Percentiles rank a stretch among this genome's conserved stretches.
These are phyloP conservation scores for Formicarius rufipectus DNA, from an alignment of 2,113 vertebrate genomes.

Conservation along the genomic window DNA sequence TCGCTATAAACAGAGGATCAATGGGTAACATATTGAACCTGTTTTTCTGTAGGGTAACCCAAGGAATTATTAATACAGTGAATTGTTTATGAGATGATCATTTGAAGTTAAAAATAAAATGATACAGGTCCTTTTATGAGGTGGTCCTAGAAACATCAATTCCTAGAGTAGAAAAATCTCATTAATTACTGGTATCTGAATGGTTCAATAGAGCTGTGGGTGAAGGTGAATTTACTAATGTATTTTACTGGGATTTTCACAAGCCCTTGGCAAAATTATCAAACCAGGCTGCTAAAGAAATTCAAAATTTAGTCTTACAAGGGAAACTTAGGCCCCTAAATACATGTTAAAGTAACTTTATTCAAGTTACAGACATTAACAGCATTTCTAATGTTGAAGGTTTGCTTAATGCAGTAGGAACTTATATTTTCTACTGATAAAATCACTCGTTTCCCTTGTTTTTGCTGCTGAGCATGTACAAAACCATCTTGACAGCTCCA, in stretches of 20 bases:
- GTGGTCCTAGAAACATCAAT: background rate
- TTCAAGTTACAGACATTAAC: background rate
- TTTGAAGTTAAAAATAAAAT: background rate
- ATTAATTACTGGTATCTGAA: background rate
- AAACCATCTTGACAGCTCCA: constrained; percentile 59
- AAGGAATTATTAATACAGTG: background rate
- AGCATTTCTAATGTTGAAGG: constrained; percentile 1
- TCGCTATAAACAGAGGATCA: background rate
- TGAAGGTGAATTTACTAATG: background rate
- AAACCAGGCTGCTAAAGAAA: background rate
- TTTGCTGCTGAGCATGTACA: constrained; percentile 30
- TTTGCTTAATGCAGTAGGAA: constrained; percentile 3
- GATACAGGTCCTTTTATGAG: background rate
- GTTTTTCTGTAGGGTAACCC: background rate
- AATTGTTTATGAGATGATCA: background rate
- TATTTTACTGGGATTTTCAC: background rate
- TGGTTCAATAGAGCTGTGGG: background rate
- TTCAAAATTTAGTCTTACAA: background rate
- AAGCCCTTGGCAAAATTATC: background rate
- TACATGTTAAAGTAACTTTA: background rate
- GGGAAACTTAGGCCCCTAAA: background rate
- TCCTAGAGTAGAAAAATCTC: background rate
- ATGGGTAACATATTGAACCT: background rate
- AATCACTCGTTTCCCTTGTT: background rate
- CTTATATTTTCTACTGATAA: background rate